Conservation (phyloP, 2,888 invertebrate species). For the Nemurella pictetii region DNA sequence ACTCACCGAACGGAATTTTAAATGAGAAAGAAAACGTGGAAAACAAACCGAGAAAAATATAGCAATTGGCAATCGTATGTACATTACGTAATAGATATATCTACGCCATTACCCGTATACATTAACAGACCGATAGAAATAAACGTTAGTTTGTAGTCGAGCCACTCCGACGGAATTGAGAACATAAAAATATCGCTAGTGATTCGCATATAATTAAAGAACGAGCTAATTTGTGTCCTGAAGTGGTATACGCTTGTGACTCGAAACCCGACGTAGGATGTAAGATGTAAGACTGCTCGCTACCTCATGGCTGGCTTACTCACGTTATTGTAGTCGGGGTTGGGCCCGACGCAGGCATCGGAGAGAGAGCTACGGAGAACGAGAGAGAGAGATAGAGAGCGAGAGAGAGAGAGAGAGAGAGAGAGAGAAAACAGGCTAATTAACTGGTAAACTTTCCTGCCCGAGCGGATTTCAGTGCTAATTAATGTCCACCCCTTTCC, state of each 20-base stretch:
- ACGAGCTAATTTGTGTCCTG: neutral
- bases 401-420: constrained; percentile 8
- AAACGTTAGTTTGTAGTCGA: neutral
- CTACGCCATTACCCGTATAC: neutral
- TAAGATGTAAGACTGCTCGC: neutral
- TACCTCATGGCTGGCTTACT: neutral
- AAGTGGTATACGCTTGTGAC: neutral
- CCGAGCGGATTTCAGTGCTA: constrained; percentile 53
- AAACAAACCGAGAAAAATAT: neutral
- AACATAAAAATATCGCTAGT: neutral
- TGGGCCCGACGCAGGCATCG: neutral
- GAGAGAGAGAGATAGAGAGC: neutral
- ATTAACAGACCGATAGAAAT: neutral
- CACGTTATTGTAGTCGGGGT: neutral
- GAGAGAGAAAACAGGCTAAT: constrained; percentile 47
- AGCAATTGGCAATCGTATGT: neutral
- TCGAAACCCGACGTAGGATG: too few species aligned
- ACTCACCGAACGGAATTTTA: neutral
- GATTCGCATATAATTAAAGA: neutral
- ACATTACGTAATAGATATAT: neutral
- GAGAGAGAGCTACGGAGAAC: neutral
- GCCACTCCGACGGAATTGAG: neutral
- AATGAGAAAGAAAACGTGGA: neutral
- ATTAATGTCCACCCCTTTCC: constrained; percentile 49
- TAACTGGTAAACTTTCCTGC: constrained; percentile 57